A percentile compares a stretch with the other conserved stretches of the same genome.
These are phyloP conservation scores for Apeltes quadracus DNA, from an alignment of 2,113 vertebrate genomes.

Conservation along the genomic window DNA sequence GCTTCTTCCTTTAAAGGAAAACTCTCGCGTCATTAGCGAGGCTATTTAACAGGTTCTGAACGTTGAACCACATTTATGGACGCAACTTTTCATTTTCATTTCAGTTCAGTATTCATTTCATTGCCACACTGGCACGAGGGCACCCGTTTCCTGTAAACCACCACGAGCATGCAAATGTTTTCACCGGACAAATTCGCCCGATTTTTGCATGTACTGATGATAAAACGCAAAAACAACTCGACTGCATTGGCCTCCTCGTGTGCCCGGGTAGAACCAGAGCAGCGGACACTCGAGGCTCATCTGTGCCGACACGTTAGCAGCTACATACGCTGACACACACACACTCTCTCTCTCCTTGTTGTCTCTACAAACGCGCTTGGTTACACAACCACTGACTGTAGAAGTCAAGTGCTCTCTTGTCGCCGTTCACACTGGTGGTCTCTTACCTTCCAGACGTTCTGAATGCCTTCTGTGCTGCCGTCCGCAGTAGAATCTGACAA, in stretches of 20 bases:
- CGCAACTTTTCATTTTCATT: neutral
- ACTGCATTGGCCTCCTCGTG: neutral
- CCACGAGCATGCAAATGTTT: neutral
- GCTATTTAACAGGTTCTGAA: neutral
- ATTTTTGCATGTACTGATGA: constrained; percentile 1
- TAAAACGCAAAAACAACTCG: neutral
- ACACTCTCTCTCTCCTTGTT: too few relatives aligned
- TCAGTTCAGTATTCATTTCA: neutral
- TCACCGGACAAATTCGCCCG: neutral
- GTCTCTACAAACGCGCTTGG: neutral
- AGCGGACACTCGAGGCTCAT: neutral
- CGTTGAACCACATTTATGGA: neutral
- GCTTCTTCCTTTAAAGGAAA: constrained; percentile 32
- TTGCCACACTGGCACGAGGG: neutral
- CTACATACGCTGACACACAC: neutral
- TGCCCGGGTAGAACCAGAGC: neutral
- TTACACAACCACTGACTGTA: neutral
- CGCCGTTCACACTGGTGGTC: neutral
- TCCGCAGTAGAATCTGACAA: neutral
- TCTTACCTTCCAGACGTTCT: neutral
- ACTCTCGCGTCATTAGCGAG: neutral
- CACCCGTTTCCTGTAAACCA: neutral
- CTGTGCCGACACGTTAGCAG: neutral
- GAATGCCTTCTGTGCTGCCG: neutral
- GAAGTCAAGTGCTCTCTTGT: neutral